Evolutionary conservation across 2,888 invertebrate genomes (phyloP).

Genomic region (Leptinotarsa peninsularis): DNA sequence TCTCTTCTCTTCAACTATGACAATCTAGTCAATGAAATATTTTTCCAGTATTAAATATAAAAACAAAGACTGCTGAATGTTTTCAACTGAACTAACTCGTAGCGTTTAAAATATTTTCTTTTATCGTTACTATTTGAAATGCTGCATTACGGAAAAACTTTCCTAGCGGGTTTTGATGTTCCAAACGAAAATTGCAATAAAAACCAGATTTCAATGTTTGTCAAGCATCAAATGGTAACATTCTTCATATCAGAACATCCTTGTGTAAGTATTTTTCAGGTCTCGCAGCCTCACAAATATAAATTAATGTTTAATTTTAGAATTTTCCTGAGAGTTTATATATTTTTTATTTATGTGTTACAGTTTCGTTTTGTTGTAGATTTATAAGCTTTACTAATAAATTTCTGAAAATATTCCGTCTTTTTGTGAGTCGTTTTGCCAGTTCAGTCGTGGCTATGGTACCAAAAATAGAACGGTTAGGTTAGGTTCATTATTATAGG

Average conservation of each 20-base stretch:
- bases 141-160: neutral
- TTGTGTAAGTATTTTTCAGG: neutral
- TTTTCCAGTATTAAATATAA: constrained; percentile 50
- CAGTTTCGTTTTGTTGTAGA: constrained; percentile 23
- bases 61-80: constrained; percentile 53
- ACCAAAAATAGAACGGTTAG: no score
- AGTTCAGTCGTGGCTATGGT: no score
- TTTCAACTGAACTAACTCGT: constrained; percentile 25
- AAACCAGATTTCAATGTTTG: neutral
- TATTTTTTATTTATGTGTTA: constrained; percentile 24
- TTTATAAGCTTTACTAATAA: constrained; percentile 41
- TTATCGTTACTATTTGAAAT: constrained; percentile 2
- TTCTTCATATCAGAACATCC: constrained; percentile 3
- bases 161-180: neutral
- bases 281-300: neutral
- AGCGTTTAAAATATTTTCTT: constrained; percentile 2
- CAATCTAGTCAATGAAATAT: constrained; percentile 50
- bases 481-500: no score
- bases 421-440: no score
- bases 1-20: constrained; percentile 33
- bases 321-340: constrained; percentile 26
- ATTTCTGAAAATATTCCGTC: constrained; percentile 23
- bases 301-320: constrained; percentile 20
- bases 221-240: constrained; percentile 2
- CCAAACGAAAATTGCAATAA: neutral